Evolutionary conservation across 2,113 vertebrate genomes (phyloP).

Genomic region (Meleagris gallopavo): DNA sequence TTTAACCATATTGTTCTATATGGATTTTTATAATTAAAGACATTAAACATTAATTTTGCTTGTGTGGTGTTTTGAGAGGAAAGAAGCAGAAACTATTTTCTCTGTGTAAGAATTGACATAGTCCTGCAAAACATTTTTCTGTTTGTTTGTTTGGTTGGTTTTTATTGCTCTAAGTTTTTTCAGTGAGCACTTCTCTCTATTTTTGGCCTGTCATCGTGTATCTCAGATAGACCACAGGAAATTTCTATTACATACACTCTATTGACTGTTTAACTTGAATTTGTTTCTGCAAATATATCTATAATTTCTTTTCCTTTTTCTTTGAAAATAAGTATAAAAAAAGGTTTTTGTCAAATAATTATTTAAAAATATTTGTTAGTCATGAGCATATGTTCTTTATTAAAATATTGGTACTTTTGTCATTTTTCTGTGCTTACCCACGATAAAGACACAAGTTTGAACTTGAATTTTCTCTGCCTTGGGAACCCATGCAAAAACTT

Average conservation of each 20-base stretch:
- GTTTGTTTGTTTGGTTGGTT: not conserved
- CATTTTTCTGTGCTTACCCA: not conserved
- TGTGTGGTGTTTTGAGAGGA: not conserved
- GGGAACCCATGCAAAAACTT: not conserved
- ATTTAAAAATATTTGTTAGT: not conserved
- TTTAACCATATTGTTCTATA: not conserved
- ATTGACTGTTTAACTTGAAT: not conserved
- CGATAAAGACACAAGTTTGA: not conserved
- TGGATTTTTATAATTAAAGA: not conserved
- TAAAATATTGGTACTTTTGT: not conserved
- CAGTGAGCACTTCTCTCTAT: not conserved
- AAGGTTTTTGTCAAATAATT: not conserved
- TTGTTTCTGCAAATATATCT: not conserved
- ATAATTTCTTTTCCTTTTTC: not conserved
- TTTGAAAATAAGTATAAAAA: not conserved
- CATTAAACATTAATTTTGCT: not conserved
- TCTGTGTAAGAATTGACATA: not conserved
- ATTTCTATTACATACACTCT: not conserved
- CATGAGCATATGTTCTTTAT: not conserved
- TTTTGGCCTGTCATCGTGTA: not conserved
- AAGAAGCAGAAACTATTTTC: not conserved
- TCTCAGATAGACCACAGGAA: not conserved
- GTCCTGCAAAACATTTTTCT: not conserved
- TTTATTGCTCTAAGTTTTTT: not conserved
- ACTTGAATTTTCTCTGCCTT: not conserved